Conservation (phyloP, 2,113 vertebrate genomes). For the Garra rufa region DNA sequence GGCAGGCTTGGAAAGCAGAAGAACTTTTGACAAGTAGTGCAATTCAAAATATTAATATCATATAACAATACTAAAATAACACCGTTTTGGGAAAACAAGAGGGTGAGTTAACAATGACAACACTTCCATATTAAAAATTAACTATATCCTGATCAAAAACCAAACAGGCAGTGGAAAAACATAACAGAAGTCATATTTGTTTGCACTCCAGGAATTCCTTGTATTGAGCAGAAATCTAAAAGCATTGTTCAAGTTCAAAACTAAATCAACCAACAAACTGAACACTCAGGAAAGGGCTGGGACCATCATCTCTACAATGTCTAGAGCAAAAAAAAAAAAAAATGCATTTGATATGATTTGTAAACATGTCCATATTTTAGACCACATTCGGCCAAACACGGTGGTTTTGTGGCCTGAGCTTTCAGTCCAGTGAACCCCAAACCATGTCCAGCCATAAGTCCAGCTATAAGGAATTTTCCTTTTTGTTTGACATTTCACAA, state of each 20-base stretch:
- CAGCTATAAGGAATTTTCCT: neutral
- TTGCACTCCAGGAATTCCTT: conserved; percentile 28
- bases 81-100: neutral
- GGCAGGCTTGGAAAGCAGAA: too few species aligned
- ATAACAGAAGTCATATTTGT: neutral
- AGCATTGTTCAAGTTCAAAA: conserved; percentile 4
- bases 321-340: neutral
- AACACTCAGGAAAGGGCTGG: neutral
- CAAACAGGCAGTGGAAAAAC: neutral
- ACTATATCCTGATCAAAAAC: neutral
- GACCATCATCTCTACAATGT: neutral
- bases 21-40: too few species aligned
- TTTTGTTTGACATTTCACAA: neutral
- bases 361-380: neutral
- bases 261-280: neutral
- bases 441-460: neutral
- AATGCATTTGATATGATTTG: neutral
- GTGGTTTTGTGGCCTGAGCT: neutral
- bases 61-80: neutral
- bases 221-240: conserved; percentile 8
- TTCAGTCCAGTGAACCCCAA: neutral
- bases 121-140: too few species aligned
- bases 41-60: neutral
- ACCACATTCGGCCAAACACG: neutral
- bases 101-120: neutral